Evolutionary conservation across 2,888 invertebrate species (phyloP).

Genomic region (Meteorus cinctellus): DNA sequence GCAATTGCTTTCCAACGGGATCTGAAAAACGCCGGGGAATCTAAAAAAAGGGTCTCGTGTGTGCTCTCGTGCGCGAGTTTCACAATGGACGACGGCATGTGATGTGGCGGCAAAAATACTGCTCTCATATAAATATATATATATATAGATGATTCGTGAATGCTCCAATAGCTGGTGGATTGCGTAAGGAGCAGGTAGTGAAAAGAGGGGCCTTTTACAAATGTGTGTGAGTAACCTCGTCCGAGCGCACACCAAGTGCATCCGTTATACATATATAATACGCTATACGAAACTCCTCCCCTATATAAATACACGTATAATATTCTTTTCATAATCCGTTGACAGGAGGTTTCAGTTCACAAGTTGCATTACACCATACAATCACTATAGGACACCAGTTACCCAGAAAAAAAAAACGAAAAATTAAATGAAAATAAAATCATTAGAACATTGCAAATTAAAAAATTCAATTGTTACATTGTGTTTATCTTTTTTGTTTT

Average conservation of each 20-base stretch:
- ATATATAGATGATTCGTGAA: slow-evolving; percentile 7
- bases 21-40: background rate
- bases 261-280: slow-evolving; percentile 21
- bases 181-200: slow-evolving; percentile 40
- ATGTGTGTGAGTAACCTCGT: slow-evolving; percentile 37
- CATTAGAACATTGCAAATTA: background rate
- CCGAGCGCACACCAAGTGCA: slow-evolving; percentile 35
- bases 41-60: slow-evolving; percentile 9
- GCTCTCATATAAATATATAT: background rate
- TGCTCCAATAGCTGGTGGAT: slow-evolving; percentile 34
- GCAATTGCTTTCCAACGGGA: background rate
- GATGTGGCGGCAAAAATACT: background rate
- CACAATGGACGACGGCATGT: background rate
- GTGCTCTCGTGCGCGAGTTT: slow-evolving; percentile 10
- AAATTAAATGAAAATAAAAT: background rate
- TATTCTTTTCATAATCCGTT: background rate
- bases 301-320: slow-evolving; percentile 14
- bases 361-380: background rate
- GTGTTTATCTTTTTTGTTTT: background rate
- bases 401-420: background rate
- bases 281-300: background rate
- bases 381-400: background rate
- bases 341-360: background rate
- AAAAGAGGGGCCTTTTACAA: slow-evolving; percentile 15
- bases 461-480: background rate